Evolutionary conservation across 2,113 vertebrate genomes (phyloP), one percentile per base, ranked within the genome.

Genomic region (Lipotes vexillifer): DNA sequence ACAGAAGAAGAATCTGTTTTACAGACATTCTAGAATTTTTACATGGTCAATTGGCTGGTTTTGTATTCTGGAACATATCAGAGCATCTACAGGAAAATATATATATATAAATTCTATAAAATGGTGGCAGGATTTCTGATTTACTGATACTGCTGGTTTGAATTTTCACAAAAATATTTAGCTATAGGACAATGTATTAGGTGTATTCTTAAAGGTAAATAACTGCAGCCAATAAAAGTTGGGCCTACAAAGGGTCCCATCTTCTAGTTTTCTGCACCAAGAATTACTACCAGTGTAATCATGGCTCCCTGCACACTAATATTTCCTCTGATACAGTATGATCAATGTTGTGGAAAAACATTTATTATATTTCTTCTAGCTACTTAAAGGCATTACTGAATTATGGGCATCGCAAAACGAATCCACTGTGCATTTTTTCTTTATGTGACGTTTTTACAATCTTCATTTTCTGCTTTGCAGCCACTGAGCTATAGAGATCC

Each of bases 391-490:
- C 99, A 99, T 99, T 98, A 99, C 99, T 99, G 99, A 99, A 99
- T 99, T 99, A 99, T 99, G 98, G 99, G 98, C 98, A 99, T 99
- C 98, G 98, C 99, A 99, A 99, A 99, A 99, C 97, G 99, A 99
- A 99, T 99, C 99, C 98, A 98, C 99, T 99, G 98, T 99, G 98
- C 99, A 99, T 99, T 99, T 99, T 99, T 99, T 99, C 99, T 99
- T 99, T 99, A 99, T 99, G 98, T 99, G 99, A 99, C 99, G 97
- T 99, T 99, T 99, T 99, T 99, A 99, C 99, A 99, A 99, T 99
- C 99, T 99, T 99, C 99, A 99, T 99, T 99, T 99, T 99, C 99
- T 99, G 99, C 99, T 99, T 99, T 99, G 99, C 99, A 99, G 99
- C 99, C 98, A 98, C 99, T 98, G 99, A 99, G 99, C 99, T 99